A percentile compares a stretch with the other conserved stretches of the same genome.
Conservation (phyloP, 2,797 vertebrate species). For the Pseudomugil gertrudae region DNA sequence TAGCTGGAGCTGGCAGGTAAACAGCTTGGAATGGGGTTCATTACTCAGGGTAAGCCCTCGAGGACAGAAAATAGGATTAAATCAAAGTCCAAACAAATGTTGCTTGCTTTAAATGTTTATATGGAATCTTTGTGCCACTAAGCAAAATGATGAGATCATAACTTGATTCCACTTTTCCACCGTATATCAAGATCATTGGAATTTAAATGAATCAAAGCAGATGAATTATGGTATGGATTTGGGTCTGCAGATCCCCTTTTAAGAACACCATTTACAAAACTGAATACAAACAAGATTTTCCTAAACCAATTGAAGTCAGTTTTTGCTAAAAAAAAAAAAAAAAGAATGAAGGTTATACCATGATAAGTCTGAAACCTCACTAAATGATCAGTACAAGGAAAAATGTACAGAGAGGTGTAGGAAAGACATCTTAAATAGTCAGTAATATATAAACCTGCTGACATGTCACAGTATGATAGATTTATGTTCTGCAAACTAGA, state of each 20-base stretch:
- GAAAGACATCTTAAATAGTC: neutral
- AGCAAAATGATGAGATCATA: neutral
- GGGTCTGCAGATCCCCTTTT: neutral
- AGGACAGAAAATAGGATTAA: neutral
- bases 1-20: constrained; percentile 17
- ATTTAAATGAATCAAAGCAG: constrained; percentile 7
- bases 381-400: neutral
- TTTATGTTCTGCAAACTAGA: neutral
- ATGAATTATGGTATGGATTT: neutral
- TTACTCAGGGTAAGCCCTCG: neutral
- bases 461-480: neutral
- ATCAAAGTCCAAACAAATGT: neutral
- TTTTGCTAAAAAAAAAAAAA: neutral
- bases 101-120: neutral
- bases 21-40: neutral
- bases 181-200: neutral
- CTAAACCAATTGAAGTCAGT: neutral
- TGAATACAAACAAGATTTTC: neutral
- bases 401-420: neutral
- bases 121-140: neutral
- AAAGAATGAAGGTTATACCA: neutral
- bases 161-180: neutral
- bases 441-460: neutral
- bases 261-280: constrained; percentile 2
- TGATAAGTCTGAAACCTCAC: neutral